phyloP scores from a whole-genome alignment of 1,140 invertebrate species.

The Polypedilum vanderplanki region DNA sequence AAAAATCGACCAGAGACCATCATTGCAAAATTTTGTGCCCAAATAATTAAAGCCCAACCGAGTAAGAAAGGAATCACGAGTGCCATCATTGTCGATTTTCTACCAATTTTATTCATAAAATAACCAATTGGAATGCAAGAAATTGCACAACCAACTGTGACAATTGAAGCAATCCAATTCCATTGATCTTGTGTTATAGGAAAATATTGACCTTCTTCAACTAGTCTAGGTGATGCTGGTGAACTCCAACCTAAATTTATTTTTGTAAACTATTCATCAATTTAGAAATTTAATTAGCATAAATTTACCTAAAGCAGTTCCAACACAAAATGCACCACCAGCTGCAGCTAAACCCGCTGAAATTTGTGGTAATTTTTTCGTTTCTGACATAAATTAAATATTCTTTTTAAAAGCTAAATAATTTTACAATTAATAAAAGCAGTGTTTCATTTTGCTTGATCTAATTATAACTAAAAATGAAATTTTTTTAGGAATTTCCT shows the following conservation, averaged over 20 bases:
- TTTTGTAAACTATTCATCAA: too few species aligned
- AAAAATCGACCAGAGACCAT: slow-evolving; percentile 62
- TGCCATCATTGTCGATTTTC: slow-evolving; percentile 57
- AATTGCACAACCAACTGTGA: slow-evolving; percentile 45
- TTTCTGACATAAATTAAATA: too few species aligned
- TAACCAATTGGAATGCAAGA: slow-evolving; percentile 57
- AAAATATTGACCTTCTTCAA: slow-evolving; percentile 43
- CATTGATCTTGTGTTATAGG: slow-evolving; percentile 47
- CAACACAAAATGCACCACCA: slow-evolving; percentile 52
- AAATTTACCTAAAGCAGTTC: slow-evolving; percentile 51
- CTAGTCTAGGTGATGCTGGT: slow-evolving; percentile 42
- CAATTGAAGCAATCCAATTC: slow-evolving; percentile 53
- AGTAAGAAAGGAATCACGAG: slow-evolving; percentile 56
- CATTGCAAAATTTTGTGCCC: slow-evolving; percentile 51
- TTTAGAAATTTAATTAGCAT: too few species aligned
- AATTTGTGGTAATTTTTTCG: slow-evolving; percentile 34
- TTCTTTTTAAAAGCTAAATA: background rate
- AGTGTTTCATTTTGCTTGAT: too few species aligned
- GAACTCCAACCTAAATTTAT: slow-evolving; percentile 51
- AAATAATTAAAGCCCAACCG: slow-evolving; percentile 61
- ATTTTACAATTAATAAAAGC: background rate
- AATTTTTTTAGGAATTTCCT: background rate
- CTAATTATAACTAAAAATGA: too few species aligned
- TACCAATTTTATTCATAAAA: slow-evolving; percentile 58
- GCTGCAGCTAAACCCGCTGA: slow-evolving; percentile 45